Conservation (phyloP, 1,140 invertebrate species). For the Panulirus ornatus region DNA sequence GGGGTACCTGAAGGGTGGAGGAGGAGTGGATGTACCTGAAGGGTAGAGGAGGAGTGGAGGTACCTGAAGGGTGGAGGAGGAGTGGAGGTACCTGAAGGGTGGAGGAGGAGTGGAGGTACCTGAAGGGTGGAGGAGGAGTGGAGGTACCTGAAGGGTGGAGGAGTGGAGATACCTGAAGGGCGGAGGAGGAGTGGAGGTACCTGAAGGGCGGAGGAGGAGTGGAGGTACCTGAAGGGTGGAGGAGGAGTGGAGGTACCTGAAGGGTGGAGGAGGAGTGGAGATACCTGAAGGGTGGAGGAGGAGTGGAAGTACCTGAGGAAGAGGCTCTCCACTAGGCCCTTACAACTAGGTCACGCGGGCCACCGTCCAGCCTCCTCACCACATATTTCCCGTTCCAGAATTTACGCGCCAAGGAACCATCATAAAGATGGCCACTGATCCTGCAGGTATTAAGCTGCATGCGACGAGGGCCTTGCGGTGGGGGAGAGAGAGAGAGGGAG, state of each 20-base stretch:
- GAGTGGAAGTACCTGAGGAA: too few species aligned
- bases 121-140: background rate
- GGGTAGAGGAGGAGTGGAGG: background rate
- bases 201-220: background rate
- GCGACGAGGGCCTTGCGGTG: too few species aligned
- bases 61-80: background rate
- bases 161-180: background rate
- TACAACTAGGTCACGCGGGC: too few species aligned
- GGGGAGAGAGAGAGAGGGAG: background rate
- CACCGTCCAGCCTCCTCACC: too few species aligned
- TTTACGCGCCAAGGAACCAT: too few species aligned
- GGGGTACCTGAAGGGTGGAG: background rate
- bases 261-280: conserved; percentile 11
- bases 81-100: too few species aligned
- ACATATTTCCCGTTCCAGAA: too few species aligned
- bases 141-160: background rate
- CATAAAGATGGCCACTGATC: too few species aligned
- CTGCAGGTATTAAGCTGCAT: too few species aligned
- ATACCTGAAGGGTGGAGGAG: too few species aligned
- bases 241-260: background rate
- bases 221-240: background rate
- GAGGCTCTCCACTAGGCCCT: too few species aligned
- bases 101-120: background rate
- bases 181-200: background rate
- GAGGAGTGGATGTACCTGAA: too few species aligned